Percentiles rank a stretch among this genome's conserved stretches.
Evolutionary conservation across 2,888 invertebrate genomes (phyloP).

Genomic region (Cryptus armator): DNA sequence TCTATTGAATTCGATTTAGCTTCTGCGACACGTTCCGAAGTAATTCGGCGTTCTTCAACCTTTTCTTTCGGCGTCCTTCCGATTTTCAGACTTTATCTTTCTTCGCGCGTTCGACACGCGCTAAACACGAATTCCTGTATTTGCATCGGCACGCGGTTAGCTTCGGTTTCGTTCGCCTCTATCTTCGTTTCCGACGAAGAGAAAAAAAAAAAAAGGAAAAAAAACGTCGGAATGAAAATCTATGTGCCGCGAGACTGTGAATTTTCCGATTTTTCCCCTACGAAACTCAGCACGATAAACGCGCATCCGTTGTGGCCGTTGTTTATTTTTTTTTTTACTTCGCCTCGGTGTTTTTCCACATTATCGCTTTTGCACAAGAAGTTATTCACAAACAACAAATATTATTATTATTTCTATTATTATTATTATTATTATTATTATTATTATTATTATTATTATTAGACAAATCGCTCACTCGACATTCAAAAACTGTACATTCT

Average conservation of each 20-base stretch:
- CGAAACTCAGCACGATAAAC: neutral
- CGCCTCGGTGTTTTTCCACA: no score
- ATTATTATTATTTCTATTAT: no score
- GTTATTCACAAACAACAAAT: no score
- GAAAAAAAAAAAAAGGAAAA: conserved; percentile 8
- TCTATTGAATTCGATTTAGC: conserved; percentile 66
- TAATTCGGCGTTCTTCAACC: conserved; percentile 55
- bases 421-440: no score
- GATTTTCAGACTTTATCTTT: conserved; percentile 49
- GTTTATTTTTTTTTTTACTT: no score
- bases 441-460: no score
- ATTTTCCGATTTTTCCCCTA: neutral
- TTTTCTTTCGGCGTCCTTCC: conserved; percentile 28
- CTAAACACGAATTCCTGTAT: conserved; percentile 53
- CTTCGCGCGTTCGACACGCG: conserved; percentile 32
- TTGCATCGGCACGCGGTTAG: conserved; percentile 56
- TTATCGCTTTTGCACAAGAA: no score
- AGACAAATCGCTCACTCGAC: no score
- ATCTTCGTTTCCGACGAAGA: neutral
- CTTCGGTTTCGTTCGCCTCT: conserved; percentile 16
- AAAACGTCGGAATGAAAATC: conserved; percentile 1
- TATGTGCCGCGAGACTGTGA: conserved; percentile 19
- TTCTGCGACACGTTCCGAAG: conserved; percentile 61
- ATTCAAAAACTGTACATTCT: neutral
- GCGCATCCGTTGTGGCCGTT: neutral